Percentiles rank a stretch among this genome's conserved stretches.
These are phyloP conservation scores for Lithophane leautieri DNA, from an alignment of 2,888 invertebrate genomes.

Conservation along the genomic window DNA sequence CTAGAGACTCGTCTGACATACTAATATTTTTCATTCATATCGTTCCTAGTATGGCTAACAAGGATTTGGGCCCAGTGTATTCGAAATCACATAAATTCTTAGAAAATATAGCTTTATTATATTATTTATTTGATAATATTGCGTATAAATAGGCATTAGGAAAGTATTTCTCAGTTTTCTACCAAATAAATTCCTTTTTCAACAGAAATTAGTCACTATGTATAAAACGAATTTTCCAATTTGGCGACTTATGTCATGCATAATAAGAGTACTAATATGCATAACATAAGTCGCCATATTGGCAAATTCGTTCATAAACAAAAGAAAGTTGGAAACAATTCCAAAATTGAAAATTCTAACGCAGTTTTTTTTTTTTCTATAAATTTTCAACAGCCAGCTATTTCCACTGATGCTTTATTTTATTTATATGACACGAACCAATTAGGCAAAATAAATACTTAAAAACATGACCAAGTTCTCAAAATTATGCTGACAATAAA, in stretches of 20 bases:
- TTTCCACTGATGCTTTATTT: neutral
- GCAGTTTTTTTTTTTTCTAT: neutral
- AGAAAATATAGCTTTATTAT: neutral
- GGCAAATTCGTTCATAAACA: no score
- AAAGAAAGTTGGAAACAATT: neutral
- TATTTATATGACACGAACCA: conserved; percentile 11
- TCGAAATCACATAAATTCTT: neutral
- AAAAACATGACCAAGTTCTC: conserved; percentile 12
- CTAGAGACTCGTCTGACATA: conserved; percentile 30
- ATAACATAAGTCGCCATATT: no score
- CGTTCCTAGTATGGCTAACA: neutral
- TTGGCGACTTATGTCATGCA: neutral
- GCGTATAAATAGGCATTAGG: neutral
- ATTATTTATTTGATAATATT: no score
- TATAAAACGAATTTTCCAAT: neutral
- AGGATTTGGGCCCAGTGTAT: neutral
- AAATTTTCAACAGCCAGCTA: neutral
- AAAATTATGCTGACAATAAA: conserved; percentile 50
- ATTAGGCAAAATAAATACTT: conserved; percentile 21
- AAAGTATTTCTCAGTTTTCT: neutral
- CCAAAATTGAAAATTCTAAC: neutral
- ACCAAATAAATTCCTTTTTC: neutral
- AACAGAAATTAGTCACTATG: neutral
- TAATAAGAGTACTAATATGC: no score
- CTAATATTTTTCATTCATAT: conserved; percentile 51